Evolutionary conservation across 2,888 invertebrate genomes (phyloP), one percentile per base, ranked within the genome.

Genomic region (Agrypnus murinus): DNA sequence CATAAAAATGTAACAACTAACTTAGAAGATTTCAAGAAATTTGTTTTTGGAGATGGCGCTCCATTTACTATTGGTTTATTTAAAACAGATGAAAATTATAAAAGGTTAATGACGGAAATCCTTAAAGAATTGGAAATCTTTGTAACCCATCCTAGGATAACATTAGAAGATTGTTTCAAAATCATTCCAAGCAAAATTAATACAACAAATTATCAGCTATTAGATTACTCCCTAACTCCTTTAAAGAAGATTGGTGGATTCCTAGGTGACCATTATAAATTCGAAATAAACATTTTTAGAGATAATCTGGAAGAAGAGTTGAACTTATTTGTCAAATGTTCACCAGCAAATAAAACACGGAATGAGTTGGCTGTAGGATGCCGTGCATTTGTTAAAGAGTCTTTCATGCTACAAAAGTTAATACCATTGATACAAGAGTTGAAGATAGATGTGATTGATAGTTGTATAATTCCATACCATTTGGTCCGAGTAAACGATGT

Each of bases 221-320:
- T 72, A 19, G 60, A 50, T 34, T 80, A 74, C 50, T 53, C 55
- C 12, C 32, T 79, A 12, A 70, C 45, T 5, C 70, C 66, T 1
- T 48, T 77, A n/a, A 74, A 71, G 43, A 75, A 78, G 59, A 73
- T 68, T 25, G 68, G 71, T 45, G 81, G 82, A 38, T 81, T 78
- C 62, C 55, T 81, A 15, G 81, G 81, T 9, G 76, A 78, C 43
- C 81, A 83, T 66, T 80, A 71, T 50, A 79, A 74, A 72, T 65
- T 77, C 25, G 74, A 70, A 71, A 78, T 78, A n/a, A 65, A 65
- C 32, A 58, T 76, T 31, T 60, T 57, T 9, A 36, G 34, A 9
- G 40, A 69, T 45, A 38, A 65, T n/a, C 62, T 75, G 9, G 38
- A 65, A 31, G 46, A 71, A 72, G 48, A 36, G 6, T 59, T 78